These are phyloP conservation scores for Drosophila kohkoa DNA, from an alignment of 1,140 invertebrate species.

Conservation along the genomic window DNA sequence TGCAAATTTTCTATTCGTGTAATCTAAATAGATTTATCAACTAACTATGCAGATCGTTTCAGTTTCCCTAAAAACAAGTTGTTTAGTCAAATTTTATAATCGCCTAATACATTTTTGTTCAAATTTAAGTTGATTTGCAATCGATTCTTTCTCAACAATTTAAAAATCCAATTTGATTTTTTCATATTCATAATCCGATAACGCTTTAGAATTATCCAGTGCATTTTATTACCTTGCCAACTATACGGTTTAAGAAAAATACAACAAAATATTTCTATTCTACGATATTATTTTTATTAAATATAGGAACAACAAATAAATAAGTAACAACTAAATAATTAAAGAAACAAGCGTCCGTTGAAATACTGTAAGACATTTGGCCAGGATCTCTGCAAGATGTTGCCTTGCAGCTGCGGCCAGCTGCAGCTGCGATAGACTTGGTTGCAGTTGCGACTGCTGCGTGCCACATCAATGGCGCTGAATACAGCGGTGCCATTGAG, in stretches of 20 bases:
- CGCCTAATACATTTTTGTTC: no score
- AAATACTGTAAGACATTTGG: constrained; percentile 43
- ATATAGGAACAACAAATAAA: constrained; percentile 44
- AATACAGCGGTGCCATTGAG: constrained; percentile 62
- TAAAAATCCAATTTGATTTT: no score
- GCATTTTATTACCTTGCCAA: no score
- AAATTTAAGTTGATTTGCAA: no score
- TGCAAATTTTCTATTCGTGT: no score
- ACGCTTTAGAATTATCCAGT: no score
- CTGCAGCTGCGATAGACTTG: constrained; percentile 52
- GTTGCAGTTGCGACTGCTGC: constrained; percentile 36
- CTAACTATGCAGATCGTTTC: no score
- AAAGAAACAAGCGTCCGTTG: constrained; percentile 26
- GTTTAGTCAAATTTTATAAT: no score
- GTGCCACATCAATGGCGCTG: constrained; percentile 56
- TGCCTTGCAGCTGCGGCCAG: constrained; percentile 35
- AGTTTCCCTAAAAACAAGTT: no score
- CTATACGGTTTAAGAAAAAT: background rate
- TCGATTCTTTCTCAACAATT: no score
- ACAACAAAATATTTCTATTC: background rate
- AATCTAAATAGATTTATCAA: no score
- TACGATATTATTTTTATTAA: constrained; percentile 9
- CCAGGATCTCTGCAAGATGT: constrained; percentile 8
- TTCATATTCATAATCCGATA: no score
- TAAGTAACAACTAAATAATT: constrained; percentile 14